Percentiles rank a stretch among this genome's conserved stretches.
phyloP scores from a whole-genome alignment of 2,888 invertebrate species.

The Plagodis dolabraria region DNA sequence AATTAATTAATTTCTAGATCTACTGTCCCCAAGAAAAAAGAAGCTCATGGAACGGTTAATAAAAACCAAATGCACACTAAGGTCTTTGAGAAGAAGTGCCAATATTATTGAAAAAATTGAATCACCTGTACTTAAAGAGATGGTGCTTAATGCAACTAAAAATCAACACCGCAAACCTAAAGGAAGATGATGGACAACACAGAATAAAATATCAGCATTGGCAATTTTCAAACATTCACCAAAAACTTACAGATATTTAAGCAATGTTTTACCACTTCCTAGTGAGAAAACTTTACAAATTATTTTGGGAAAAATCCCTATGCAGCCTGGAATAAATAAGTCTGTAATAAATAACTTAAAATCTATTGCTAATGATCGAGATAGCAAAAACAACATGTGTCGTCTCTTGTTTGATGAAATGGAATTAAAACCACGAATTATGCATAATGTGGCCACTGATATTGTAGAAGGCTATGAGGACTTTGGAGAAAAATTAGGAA shows the following conservation, averaged over 20 bases:
- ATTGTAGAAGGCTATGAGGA: conserved; percentile 3
- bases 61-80: no score
- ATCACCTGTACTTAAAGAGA: not conserved
- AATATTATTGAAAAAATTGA: not conserved
- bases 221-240: not conserved
- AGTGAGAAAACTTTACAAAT: not conserved
- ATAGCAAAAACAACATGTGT: not conserved
- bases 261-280: not conserved
- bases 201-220: not conserved
- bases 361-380: not conserved
- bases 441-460: not conserved
- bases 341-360: not conserved
- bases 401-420: conserved; percentile 1
- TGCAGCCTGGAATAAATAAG: not conserved
- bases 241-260: not conserved
- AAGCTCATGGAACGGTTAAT: no score
- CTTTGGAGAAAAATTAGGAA: not conserved
- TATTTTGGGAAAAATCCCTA: conserved; percentile 1
- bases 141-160: not conserved
- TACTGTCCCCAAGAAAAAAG: no score
- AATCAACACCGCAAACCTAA: not conserved
- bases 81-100: not conserved
- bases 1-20: no score
- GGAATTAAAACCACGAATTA: not conserved
- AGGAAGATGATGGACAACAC: not conserved